Percentiles rank a stretch among this genome's conserved stretches.
Conservation (phyloP, 2,888 invertebrate species). For the Selenia dentaria region DNA sequence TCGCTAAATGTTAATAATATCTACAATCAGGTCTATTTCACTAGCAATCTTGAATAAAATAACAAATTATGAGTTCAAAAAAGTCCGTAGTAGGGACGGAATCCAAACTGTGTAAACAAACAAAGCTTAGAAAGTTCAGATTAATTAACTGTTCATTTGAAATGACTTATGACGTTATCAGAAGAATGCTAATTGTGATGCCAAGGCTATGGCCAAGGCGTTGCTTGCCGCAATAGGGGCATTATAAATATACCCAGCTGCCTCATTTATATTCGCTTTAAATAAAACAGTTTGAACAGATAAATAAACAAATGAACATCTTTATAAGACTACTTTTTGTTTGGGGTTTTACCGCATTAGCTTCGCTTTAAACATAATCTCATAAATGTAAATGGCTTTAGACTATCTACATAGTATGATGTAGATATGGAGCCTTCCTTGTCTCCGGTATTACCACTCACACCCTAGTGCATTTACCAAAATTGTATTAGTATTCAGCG, state of each 20-base stretch:
- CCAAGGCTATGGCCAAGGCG: constrained; percentile 29
- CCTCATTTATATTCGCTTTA: constrained; percentile 17
- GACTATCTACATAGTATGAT: no score
- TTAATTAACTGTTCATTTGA: no score
- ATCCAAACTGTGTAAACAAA: no score
- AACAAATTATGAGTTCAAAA: no score
- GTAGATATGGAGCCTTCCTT: no score
- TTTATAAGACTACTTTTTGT: background rate
- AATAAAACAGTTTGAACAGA: constrained; percentile 14
- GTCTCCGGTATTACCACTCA: no score
- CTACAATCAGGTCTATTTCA: no score
- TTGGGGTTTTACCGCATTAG: background rate
- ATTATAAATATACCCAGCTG: constrained; percentile 19
- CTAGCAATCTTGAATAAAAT: no score
- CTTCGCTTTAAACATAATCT: background rate
- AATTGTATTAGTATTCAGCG: no score
- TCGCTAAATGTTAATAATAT: no score
- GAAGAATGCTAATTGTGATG: constrained; percentile 20
- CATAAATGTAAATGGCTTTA: background rate
- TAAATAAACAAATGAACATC: constrained; percentile 11
- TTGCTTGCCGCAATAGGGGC: constrained; percentile 19
- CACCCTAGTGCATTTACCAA: no score
- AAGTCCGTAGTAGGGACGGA: no score
- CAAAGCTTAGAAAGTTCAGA: constrained; percentile 12
- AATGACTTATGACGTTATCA: constrained; percentile 15